Conservation (phyloP, 2,797 vertebrate species). For the Malacoraja senta region DNA sequence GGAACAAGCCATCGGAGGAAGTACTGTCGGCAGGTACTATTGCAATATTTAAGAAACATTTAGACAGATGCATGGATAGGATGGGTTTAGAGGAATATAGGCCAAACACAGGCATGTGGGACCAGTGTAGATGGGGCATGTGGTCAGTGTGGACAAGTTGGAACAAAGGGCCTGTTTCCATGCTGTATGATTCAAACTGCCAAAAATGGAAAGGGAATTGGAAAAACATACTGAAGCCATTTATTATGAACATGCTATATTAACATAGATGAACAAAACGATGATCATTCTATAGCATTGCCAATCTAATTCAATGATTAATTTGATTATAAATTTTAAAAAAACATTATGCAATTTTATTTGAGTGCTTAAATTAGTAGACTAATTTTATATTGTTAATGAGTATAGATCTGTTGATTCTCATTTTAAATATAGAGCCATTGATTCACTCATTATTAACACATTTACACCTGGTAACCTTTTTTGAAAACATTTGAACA, state of each 20-base stretch:
- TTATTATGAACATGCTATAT: no score
- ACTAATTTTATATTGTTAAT: not conserved
- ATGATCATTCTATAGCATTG: not conserved
- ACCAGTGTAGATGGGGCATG: no score
- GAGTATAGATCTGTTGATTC: not conserved
- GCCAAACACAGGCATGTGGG: no score
- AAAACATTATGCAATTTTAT: not conserved
- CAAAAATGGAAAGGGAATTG: not conserved
- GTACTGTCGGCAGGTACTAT: no score
- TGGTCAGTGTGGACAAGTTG: no score
- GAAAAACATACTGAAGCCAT: not conserved
- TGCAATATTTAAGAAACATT: no score
- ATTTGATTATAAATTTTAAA: not conserved
- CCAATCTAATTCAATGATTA: not conserved
- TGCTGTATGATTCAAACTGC: no score
- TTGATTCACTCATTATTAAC: not conserved
- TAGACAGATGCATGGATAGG: no score
- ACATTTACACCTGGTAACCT: not conserved
- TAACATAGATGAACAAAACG: not conserved
- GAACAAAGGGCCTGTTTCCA: no score
- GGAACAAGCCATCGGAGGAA: no score
- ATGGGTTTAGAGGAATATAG: no score
- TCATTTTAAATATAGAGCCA: not conserved
- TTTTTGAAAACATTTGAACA: not conserved
- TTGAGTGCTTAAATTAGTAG: not conserved